Evolutionary conservation across 2,113 vertebrate species (phyloP).

Genomic region (Marcusenius ussheri): DNA sequence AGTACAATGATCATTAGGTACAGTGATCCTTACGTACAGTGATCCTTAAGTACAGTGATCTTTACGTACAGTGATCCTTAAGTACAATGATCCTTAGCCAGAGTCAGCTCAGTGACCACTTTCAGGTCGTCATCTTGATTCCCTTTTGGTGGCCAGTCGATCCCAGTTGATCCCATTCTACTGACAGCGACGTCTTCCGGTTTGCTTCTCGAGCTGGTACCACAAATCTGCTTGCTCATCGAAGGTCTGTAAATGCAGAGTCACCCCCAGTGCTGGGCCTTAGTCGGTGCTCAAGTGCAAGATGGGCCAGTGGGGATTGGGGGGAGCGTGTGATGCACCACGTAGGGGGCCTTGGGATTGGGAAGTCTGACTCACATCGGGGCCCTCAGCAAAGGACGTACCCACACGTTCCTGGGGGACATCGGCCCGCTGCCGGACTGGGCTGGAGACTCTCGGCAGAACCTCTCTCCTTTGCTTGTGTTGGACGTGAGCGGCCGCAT

Average conservation of each 20-base stretch:
- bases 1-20: not conserved
- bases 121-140: not conserved
- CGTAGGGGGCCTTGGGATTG: conserved; percentile 52
- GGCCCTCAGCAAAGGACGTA: conserved; percentile 38
- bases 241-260: not conserved
- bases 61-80: no score
- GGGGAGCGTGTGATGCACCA: conserved; percentile 53
- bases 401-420: not conserved
- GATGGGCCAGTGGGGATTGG: conserved; percentile 53
- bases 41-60: no score
- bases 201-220: not conserved
- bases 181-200: not conserved
- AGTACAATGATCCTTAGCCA: not conserved
- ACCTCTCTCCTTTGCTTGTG: not conserved
- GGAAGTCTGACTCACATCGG: conserved; percentile 52
- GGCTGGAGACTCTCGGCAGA: not conserved
- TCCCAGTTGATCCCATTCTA: not conserved
- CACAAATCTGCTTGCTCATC: not conserved
- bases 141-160: not conserved
- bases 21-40: not conserved
- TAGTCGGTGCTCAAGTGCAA: conserved; percentile 56
- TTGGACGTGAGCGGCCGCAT: not conserved
- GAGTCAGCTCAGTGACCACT: not conserved
- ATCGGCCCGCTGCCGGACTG: not conserved
- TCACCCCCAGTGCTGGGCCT: not conserved